Evolutionary conservation across 1,140 invertebrate species (phyloP).

Genomic region (Rhopalosiphum padi): DNA sequence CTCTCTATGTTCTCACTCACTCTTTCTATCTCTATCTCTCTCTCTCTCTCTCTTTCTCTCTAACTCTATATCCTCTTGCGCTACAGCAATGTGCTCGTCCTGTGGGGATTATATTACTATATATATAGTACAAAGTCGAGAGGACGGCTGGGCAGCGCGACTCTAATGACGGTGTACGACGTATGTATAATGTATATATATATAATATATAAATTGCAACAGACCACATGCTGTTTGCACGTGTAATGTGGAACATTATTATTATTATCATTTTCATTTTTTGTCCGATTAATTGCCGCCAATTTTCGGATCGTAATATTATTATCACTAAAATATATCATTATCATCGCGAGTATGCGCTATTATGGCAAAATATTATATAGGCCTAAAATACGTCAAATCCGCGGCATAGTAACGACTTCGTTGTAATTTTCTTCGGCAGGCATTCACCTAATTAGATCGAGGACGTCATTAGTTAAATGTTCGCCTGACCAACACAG

Average conservation of each 20-base stretch:
- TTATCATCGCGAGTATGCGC: background rate
- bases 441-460: constrained; percentile 18
- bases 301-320: background rate
- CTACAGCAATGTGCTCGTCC: background rate
- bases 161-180: background rate
- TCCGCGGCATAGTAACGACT: background rate
- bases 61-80: background rate
- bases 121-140: background rate
- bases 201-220: background rate
- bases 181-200: background rate
- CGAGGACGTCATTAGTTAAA: background rate
- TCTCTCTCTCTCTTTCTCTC: background rate
- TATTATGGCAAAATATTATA: background rate
- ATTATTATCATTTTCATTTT: background rate
- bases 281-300: background rate
- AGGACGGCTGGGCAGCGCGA: background rate
- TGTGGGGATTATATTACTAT: background rate
- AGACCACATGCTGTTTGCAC: constrained; percentile 8
- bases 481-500: background rate
- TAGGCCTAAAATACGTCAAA: background rate
- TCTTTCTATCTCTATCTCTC: background rate
- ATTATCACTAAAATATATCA: background rate
- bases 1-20: no score
- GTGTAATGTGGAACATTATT: background rate
- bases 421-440: background rate